Evolutionary conservation across 1,140 invertebrate genomes (phyloP), one percentile per base, ranked within the genome.

Genomic region (Brachionus manjavacas): DNA sequence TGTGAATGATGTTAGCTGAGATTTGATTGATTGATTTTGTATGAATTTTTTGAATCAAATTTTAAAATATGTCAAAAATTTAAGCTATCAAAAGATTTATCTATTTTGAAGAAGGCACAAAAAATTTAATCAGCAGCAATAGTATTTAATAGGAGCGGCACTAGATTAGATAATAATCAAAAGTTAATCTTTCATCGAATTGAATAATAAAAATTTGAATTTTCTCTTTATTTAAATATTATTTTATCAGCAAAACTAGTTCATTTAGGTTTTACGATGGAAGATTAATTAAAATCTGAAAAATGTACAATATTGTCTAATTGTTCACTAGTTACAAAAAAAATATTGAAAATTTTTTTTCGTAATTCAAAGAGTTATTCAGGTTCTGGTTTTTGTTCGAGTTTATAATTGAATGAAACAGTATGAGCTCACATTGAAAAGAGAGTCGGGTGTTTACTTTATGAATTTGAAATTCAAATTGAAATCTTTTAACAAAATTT

Each of bases 381-480:
- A 60, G 8, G 16, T 60, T 60, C 52, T 60, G 52, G 52, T 60
- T 60, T 60, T 60, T 8, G 20, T 60, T 60, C 16, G 52, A 60
- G 52, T 60, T 60, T 23, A 7, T 20, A 60, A 60, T 68, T 68
- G 66, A 68, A 68, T 68, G 31, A 68, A 68, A 68, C 66, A 68
- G 66, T 68, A 68, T 68, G 66, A 68, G 31, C 25, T 39, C 31
- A 68, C 66, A 68, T 39, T 68, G 66, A 68, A 28, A 68, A 68
- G 25, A 31, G 66, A 68, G 31, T 68, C 31, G 25, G 66, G 66
- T 68, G 66, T 68, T 68, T 68, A 68, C 66, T 68, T 68, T 68
- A 68, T 31, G 31, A 68, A 68, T 68, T 68, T 68, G n/a, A 68
- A 68, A 68, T 68, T 68, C 66, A 68, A 68, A 68, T 68, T 68